Evolutionary conservation across 2,113 vertebrate species (phyloP).

Genomic region (Myrmophylax atrothorax): DNA sequence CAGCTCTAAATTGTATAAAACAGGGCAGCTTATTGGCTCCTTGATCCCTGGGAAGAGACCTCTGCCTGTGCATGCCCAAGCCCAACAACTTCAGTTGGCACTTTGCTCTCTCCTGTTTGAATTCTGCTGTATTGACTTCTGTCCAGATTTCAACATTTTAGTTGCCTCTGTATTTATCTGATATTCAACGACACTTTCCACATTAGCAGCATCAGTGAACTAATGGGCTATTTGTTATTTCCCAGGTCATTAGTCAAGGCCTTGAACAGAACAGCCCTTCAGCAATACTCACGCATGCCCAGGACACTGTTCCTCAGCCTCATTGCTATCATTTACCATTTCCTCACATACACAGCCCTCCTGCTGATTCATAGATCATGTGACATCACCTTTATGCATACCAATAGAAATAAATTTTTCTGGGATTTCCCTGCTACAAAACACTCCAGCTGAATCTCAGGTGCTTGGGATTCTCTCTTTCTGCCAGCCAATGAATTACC

Average conservation of each 20-base stretch:
- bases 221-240: slow-evolving; percentile 16
- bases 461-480: background rate
- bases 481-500: background rate
- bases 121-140: background rate
- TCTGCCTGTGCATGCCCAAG: background rate
- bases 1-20: background rate
- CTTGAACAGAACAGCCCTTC: background rate
- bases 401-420: background rate
- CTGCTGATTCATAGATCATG: background rate
- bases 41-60: background rate
- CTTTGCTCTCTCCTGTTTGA: background rate
- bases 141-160: background rate
- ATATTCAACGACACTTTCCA: background rate
- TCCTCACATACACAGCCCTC: background rate
- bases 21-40: background rate
- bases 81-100: rapidly evolving
- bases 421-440: background rate
- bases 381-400: background rate
- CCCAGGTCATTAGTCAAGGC: background rate
- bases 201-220: slow-evolving; percentile 31
- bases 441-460: background rate
- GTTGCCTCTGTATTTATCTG: background rate
- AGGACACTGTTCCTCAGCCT: background rate
- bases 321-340: background rate
- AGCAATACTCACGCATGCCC: background rate